Conservation (phyloP, 2,888 invertebrate species). For the Leptothorax acervorum region DNA sequence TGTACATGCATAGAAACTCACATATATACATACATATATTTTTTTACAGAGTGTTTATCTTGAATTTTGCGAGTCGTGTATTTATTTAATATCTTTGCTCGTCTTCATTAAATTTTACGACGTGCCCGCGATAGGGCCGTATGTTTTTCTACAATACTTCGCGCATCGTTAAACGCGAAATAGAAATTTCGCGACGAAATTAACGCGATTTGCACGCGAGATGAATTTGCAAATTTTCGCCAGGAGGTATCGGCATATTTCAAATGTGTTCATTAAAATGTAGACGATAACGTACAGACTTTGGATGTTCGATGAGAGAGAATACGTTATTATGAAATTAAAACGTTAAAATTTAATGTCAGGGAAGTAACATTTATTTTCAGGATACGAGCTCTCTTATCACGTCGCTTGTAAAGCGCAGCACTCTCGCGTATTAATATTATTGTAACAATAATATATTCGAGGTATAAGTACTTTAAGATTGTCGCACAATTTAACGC, state of each 20-base stretch:
- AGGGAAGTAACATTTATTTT: slow-evolving; percentile 52
- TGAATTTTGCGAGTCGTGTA: slow-evolving; percentile 31
- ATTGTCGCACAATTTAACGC: not conserved
- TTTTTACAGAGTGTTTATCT: slow-evolving; percentile 47
- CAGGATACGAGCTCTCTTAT: slow-evolving; percentile 33
- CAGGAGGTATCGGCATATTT: slow-evolving; percentile 30
- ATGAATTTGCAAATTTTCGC: slow-evolving; percentile 10
- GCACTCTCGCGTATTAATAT: not conserved
- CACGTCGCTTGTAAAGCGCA: not conserved
- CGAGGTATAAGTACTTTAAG: slow-evolving; percentile 6
- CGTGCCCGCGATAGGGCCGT: not conserved
- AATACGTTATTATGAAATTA: slow-evolving; percentile 18
- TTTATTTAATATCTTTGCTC: slow-evolving; percentile 38
- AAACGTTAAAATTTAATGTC: slow-evolving; percentile 12
- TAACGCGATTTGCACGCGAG: not conserved
- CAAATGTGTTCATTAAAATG: slow-evolving; percentile 55
- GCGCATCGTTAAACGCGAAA: not conserved
- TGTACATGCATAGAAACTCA: not conserved
- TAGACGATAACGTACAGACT: slow-evolving; percentile 20
- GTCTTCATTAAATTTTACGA: slow-evolving; percentile 13
- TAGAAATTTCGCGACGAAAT: not conserved
- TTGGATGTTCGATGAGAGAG: slow-evolving; percentile 33
- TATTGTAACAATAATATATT: slow-evolving; percentile 14
- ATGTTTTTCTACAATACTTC: slow-evolving; percentile 18
- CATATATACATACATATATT: slow-evolving; percentile 38